Conservation (phyloP, 2,113 vertebrate species). For the Centropristis striata region DNA sequence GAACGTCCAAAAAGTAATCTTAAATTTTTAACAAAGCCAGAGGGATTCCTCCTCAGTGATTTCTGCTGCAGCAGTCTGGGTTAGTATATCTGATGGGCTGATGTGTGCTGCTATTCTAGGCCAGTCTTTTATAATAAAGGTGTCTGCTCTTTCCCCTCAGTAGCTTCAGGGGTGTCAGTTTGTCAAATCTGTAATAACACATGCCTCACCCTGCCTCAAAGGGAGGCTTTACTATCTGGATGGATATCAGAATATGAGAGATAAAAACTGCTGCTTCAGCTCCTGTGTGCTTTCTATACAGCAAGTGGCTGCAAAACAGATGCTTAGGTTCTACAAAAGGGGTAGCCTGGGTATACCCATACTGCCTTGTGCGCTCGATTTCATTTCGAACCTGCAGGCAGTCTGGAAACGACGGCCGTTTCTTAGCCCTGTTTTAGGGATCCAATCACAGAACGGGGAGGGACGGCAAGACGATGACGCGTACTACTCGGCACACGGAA, state of each 20-base stretch:
- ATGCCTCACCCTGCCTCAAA: conserved; percentile 26
- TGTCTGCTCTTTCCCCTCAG: background rate
- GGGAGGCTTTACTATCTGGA: conserved; percentile 17
- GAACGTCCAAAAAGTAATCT: conserved; percentile 29
- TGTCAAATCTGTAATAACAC: conserved; percentile 47
- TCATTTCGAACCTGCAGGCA: too few relatives aligned
- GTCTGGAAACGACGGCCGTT: too few relatives aligned
- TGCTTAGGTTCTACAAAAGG: background rate
- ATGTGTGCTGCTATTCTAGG: background rate
- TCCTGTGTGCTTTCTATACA: background rate
- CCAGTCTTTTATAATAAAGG: conserved; percentile 27
- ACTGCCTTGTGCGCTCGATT: too few relatives aligned
- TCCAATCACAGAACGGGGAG: too few relatives aligned
- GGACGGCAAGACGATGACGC: too few relatives aligned
- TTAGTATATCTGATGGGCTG: conserved; percentile 2
- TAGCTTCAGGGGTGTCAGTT: conserved; percentile 37
- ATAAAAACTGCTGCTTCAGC: background rate
- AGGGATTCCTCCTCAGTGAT: conserved; percentile 19
- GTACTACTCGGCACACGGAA: too few relatives aligned
- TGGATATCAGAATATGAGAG: conserved; percentile 5
- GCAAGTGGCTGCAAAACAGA: background rate
- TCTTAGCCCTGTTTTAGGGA: too few relatives aligned
- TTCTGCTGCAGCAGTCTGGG: conserved; percentile 8
- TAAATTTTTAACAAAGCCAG: conserved; percentile 32
- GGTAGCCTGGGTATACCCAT: too few relatives aligned